Percentiles rank a stretch among this genome's conserved stretches.
phyloP scores from a whole-genome alignment of 2,888 invertebrate genomes.

The Pemphredon lugubris region DNA sequence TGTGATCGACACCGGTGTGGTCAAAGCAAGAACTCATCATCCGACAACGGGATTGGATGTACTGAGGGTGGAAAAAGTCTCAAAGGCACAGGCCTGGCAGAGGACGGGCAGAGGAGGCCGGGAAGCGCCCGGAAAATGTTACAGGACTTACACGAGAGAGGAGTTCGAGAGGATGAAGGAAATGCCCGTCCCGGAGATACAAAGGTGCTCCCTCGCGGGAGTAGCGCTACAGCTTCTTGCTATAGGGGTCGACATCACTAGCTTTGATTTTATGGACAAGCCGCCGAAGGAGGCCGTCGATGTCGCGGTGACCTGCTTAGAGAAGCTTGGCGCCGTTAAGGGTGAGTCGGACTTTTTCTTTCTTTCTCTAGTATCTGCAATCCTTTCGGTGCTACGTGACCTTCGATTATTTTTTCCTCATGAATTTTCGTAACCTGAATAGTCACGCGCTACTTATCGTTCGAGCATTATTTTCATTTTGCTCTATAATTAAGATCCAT shows the following conservation, averaged over 20 bases:
- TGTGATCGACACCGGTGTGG: conserved; percentile 95
- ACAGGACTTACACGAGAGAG: conserved; percentile 90
- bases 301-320: conserved; percentile 85
- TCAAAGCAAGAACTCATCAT: conserved; percentile 93
- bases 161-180: conserved; percentile 88
- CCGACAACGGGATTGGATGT: conserved; percentile 91
- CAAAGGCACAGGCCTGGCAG: conserved; percentile 97
- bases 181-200: conserved; percentile 93
- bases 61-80: conserved; percentile 90
- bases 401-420: too few species aligned
- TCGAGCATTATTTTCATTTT: too few species aligned
- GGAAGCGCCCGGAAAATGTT: conserved; percentile 92
- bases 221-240: conserved; percentile 92
- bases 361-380: not conserved
- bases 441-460: too few species aligned
- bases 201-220: conserved; percentile 86
- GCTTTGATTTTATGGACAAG: conserved; percentile 95
- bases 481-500: too few species aligned
- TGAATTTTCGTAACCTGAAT: too few species aligned
- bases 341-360: conserved; percentile 58
- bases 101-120: conserved; percentile 96
- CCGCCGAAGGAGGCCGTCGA: conserved; percentile 89
- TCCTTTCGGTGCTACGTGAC: too few species aligned
- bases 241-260: conserved; percentile 90
- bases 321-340: conserved; percentile 83